Conservation (phyloP, 2,113 vertebrate genomes). For the Pogonocichla stellata region DNA sequence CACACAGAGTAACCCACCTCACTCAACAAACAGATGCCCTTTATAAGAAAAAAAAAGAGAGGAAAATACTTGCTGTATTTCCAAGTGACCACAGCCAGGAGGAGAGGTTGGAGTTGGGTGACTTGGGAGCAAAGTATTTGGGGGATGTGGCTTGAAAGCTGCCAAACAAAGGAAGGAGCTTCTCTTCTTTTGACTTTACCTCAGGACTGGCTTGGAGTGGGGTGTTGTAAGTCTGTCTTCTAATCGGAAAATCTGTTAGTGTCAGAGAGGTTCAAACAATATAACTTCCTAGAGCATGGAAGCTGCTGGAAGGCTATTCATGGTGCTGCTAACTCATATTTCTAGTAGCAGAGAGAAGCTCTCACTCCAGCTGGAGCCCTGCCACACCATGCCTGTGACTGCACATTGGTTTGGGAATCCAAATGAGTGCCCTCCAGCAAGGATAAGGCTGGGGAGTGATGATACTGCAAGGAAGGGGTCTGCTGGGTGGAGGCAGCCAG, state of each 20-base stretch:
- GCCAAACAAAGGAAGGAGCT: neutral
- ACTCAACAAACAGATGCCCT: neutral
- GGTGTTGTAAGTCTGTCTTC: neutral
- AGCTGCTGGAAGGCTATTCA: constrained; percentile 62
- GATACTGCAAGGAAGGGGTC: neutral
- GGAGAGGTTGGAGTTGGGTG: neutral
- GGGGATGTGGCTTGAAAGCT: neutral
- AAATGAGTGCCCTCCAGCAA: neutral
- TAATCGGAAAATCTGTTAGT: neutral
- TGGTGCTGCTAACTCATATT: constrained; percentile 43
- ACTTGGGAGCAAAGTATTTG: neutral
- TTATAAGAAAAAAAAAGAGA: neutral
- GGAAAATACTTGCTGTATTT: neutral
- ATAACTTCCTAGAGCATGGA: constrained; percentile 20
- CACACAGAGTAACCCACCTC: neutral
- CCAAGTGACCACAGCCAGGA: neutral
- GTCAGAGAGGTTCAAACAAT: neutral
- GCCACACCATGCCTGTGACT: constrained; percentile 18
- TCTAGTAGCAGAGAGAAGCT: constrained; percentile 50
- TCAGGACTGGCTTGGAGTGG: neutral
- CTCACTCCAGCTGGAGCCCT: constrained; percentile 42
- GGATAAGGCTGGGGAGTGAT: neutral
- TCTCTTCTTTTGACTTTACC: neutral
- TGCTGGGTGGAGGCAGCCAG: neutral
- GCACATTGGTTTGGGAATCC: neutral